phyloP scores from a whole-genome alignment of 2,888 invertebrate species.

The Endomychus coccineus region DNA sequence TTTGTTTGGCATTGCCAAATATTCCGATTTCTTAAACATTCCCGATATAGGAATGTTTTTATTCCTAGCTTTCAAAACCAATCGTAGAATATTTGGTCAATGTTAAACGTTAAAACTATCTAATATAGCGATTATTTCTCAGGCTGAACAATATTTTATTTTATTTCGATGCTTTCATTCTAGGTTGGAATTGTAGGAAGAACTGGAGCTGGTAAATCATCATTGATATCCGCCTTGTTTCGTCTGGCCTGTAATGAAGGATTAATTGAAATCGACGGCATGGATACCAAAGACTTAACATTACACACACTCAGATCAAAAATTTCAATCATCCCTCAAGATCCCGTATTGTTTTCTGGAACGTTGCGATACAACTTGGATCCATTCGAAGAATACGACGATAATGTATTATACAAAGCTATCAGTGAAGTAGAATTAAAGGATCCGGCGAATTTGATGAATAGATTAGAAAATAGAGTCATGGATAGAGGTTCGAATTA shows the following conservation, averaged over 20 bases:
- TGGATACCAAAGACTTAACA: slow-evolving; percentile 44
- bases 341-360: slow-evolving; percentile 66
- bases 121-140: no score
- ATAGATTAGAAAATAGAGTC: slow-evolving; percentile 60
- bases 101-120: no score
- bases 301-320: slow-evolving; percentile 50
- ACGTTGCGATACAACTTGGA: slow-evolving; percentile 67
- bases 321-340: slow-evolving; percentile 58
- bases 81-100: no score
- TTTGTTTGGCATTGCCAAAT: no score
- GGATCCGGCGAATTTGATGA: slow-evolving; percentile 53
- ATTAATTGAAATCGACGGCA: slow-evolving; percentile 48
- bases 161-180: slow-evolving; percentile 10
- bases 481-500: slow-evolving; percentile 76
- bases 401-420: slow-evolving; percentile 62
- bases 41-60: no score
- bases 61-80: no score
- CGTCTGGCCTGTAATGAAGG: slow-evolving; percentile 50
- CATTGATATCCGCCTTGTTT: slow-evolving; percentile 50
- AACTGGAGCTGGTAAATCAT: slow-evolving; percentile 54
- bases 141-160: no score
- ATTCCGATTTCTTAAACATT: no score
- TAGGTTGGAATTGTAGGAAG: slow-evolving; percentile 51
- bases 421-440: slow-evolving; percentile 72
- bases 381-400: slow-evolving; percentile 64